Evolutionary conservation across 2,113 vertebrate genomes (phyloP).

Genomic region (Pristiophorus japonicus): DNA sequence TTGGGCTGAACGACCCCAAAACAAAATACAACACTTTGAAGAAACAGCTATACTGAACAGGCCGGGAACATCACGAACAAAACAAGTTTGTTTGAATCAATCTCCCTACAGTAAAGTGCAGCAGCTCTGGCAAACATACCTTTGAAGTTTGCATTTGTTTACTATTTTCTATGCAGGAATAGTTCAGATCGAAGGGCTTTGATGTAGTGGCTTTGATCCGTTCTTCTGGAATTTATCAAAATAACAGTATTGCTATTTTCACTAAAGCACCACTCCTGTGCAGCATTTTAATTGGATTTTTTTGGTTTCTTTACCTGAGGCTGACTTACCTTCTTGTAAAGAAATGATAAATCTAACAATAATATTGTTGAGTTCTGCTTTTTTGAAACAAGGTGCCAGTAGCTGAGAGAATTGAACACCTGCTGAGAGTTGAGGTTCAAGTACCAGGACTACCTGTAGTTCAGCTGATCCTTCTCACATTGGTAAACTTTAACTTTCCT

Average conservation of each 20-base stretch:
- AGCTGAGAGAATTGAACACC: neutral
- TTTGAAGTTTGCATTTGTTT: constrained; percentile 29
- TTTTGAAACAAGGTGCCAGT: neutral
- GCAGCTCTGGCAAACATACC: neutral
- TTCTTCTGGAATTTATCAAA: constrained; percentile 20
- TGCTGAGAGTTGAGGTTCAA: neutral
- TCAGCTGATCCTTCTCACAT: neutral
- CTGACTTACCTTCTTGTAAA: constrained; percentile 8
- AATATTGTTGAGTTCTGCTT: neutral
- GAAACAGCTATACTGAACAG: no score
- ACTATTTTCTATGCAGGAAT: constrained; percentile 18
- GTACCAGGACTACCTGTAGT: neutral
- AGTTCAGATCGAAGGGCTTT: constrained; percentile 19
- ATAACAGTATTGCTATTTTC: constrained; percentile 6
- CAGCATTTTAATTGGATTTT: neutral
- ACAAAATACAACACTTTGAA: neutral
- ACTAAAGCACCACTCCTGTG: neutral
- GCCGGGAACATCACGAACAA: neutral
- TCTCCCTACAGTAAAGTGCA: neutral
- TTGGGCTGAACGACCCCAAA: no score
- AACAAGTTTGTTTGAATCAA: neutral
- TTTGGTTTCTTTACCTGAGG: constrained; percentile 28
- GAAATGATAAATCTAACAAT: neutral
- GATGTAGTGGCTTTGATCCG: constrained; percentile 9
- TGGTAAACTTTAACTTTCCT: neutral